phyloP scores from a whole-genome alignment of 2,888 invertebrate species.

The Leucozona laternaria region DNA sequence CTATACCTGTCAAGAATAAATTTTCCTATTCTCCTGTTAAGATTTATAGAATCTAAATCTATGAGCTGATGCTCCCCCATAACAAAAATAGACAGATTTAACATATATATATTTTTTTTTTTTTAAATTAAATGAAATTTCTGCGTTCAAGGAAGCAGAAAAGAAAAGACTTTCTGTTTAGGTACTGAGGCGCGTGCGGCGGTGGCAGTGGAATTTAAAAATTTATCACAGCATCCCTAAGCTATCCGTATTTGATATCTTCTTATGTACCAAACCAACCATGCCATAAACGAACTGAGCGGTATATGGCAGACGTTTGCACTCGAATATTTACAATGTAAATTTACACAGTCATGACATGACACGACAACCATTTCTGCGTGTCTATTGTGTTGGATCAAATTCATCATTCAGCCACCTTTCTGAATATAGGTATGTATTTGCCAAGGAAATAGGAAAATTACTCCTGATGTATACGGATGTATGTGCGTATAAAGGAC shows the following conservation, averaged over 20 bases:
- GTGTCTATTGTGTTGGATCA: constrained; percentile 68
- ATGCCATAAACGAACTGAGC: not conserved
- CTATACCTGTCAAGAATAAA: constrained; percentile 57
- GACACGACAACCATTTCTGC: constrained; percentile 70
- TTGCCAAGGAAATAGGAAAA: constrained; percentile 21
- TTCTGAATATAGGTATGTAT: constrained; percentile 10
- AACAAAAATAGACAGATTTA: constrained; percentile 22
- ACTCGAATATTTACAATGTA: constrained; percentile 69
- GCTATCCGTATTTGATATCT: constrained; percentile 13
- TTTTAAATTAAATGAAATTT: constrained; percentile 23
- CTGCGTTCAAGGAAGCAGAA: constrained; percentile 13
- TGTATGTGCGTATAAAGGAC: not conserved
- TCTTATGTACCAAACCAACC: constrained; percentile 1
- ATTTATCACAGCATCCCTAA: not conserved
- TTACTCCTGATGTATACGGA: not conserved
- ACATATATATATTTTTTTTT: too few species aligned
- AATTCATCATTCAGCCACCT: constrained; percentile 63
- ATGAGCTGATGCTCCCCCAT: not conserved
- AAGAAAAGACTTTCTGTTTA: constrained; percentile 2
- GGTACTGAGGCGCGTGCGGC: not conserved
- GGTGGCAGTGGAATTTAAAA: not conserved
- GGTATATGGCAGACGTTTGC: constrained; percentile 25
- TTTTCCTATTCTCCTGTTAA: constrained; percentile 26
- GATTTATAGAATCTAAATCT: constrained; percentile 12
- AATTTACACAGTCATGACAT: constrained; percentile 73